Evolutionary conservation across 2,113 vertebrate species (phyloP).

Genomic region (Pygathrix nemaeus): DNA sequence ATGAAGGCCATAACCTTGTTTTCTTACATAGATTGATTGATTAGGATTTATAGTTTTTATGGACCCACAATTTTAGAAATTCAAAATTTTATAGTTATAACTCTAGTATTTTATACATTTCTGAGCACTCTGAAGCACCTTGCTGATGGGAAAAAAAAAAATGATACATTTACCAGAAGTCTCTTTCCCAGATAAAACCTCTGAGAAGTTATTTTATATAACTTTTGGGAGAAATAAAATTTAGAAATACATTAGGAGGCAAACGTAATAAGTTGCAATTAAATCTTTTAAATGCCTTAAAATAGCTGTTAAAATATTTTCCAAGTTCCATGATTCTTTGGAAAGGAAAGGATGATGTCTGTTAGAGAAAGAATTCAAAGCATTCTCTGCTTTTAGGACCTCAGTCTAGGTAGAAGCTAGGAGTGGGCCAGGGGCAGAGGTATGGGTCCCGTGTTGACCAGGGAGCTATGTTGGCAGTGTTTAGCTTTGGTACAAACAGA

Average conservation of each 20-base stretch:
- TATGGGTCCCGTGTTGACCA: too few relatives aligned
- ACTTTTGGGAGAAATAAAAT: slow-evolving; percentile 29
- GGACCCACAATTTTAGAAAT: background rate
- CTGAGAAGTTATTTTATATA: background rate
- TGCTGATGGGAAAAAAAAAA: background rate
- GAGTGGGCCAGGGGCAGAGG: background rate
- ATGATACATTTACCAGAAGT: background rate
- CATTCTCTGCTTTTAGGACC: background rate
- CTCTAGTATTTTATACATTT: background rate
- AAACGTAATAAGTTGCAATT: slow-evolving; percentile 22
- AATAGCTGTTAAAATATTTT: background rate
- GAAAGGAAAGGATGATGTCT: background rate
- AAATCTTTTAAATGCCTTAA: slow-evolving; percentile 1
- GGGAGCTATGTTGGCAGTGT: background rate
- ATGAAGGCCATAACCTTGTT: background rate
- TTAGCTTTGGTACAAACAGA: background rate
- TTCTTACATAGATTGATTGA: background rate
- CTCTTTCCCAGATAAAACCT: background rate
- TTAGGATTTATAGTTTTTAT: background rate
- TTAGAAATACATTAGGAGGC: background rate
- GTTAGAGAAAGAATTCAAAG: background rate
- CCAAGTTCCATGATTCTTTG: background rate
- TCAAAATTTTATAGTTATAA: background rate
- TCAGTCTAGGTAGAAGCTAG: background rate
- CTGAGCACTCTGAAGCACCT: background rate